Percentiles rank a stretch among this genome's conserved stretches.
Conservation (phyloP, 2,113 vertebrate genomes). For the Macrotus californicus region DNA sequence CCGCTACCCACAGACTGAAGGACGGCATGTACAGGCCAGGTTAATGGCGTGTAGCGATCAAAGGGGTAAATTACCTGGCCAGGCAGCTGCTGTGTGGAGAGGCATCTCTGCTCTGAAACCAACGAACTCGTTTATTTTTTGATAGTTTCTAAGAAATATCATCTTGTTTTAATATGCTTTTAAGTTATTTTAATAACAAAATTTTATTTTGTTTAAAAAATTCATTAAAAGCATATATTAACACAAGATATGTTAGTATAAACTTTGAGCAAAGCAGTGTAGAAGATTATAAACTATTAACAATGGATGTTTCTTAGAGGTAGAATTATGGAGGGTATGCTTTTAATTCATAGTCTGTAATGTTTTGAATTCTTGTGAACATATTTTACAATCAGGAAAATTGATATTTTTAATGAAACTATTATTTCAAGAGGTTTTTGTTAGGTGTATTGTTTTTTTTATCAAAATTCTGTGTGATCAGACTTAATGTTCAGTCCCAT, state of each 20-base stretch:
- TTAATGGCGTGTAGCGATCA: background rate
- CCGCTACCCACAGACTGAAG: background rate
- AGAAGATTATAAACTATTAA: background rate
- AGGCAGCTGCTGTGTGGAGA: background rate
- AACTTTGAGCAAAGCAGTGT: background rate
- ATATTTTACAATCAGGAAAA: constrained; percentile 1
- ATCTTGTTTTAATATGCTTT: background rate
- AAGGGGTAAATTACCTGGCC: background rate
- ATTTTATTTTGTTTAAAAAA: background rate
- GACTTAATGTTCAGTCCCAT: background rate
- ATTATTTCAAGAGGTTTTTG: background rate
- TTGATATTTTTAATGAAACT: background rate
- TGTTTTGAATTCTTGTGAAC: background rate
- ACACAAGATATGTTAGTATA: background rate
- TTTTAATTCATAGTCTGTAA: background rate
- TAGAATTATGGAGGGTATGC: background rate
- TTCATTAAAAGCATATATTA: background rate
- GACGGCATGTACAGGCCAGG: background rate
- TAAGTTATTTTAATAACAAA: constrained; percentile 17
- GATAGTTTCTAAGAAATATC: background rate
- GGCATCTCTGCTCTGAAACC: background rate
- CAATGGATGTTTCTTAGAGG: background rate
- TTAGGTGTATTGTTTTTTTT: background rate
- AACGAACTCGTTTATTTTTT: background rate
- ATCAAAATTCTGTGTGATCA: background rate